Conservation (phyloP, 2,797 vertebrate species). For the Fundulus diaphanus region DNA sequence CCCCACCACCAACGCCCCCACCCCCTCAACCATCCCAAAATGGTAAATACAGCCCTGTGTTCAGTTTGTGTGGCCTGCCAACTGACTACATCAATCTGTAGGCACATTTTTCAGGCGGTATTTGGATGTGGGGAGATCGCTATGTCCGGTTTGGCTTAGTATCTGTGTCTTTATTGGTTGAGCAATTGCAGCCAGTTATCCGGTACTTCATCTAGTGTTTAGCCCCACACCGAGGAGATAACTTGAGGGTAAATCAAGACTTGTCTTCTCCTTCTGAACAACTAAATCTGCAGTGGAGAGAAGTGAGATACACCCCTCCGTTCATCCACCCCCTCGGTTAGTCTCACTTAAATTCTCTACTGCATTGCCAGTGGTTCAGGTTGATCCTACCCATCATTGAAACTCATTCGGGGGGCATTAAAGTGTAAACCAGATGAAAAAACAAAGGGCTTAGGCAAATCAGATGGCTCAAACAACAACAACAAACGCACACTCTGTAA, state of each 20-base stretch:
- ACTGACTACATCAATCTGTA: conserved; percentile 79
- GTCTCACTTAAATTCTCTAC: conserved; percentile 71
- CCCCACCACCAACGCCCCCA: conserved; percentile 50
- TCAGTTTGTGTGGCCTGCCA: conserved; percentile 74
- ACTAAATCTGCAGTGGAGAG: conserved; percentile 64
- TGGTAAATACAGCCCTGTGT: conserved; percentile 70
- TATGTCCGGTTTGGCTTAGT: conserved; percentile 51
- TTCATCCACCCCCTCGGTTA: conserved; percentile 69
- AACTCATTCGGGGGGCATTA: conserved; percentile 97
- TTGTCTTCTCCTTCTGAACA: conserved; percentile 68
- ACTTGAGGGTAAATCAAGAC: conserved; percentile 74
- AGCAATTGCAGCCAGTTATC: conserved; percentile 51
- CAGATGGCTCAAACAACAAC: conserved; percentile 97
- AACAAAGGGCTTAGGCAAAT: conserved; percentile 99
- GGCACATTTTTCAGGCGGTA: conserved; percentile 76
- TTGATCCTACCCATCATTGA: conserved; percentile 90
- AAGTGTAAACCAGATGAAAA: conserved; percentile 99
- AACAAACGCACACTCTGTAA: conserved; percentile 96
- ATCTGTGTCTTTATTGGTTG: conserved; percentile 49
- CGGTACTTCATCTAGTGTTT: conserved; percentile 62
- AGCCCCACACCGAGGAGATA: conserved; percentile 68
- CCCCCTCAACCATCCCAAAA: conserved; percentile 66
- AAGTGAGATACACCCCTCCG: conserved; percentile 67
- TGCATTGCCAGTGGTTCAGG: conserved; percentile 87
- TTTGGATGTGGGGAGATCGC: conserved; percentile 58